Evolutionary conservation across 2,888 invertebrate genomes (phyloP).

Genomic region (Meiosimyza platycephala): DNA sequence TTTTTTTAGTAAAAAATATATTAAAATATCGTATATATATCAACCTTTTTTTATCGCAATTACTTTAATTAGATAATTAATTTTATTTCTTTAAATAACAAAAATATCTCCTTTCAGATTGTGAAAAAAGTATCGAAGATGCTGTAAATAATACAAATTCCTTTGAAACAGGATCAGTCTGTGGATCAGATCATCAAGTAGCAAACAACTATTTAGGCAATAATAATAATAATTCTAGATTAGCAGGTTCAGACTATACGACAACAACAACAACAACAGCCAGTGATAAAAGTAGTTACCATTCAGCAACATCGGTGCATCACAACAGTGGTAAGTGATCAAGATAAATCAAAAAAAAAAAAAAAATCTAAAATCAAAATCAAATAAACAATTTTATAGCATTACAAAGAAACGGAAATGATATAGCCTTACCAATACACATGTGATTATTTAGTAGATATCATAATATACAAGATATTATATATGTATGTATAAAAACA

Average conservation of each 20-base stretch:
- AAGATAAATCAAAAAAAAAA: neutral
- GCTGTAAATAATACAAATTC: slow-evolving; percentile 55
- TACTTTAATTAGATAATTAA: slow-evolving; percentile 35
- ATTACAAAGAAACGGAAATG: neutral
- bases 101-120: slow-evolving; percentile 51
- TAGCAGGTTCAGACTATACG: slow-evolving; percentile 42
- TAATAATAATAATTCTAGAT: slow-evolving; percentile 50
- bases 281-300: slow-evolving; percentile 63
- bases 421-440: no score
- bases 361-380: neutral
- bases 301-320: slow-evolving; percentile 56
- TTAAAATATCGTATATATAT: neutral
- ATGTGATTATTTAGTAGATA: no score
- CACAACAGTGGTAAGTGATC: slow-evolving; percentile 58
- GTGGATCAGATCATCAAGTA: slow-evolving; percentile 64
- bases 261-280: slow-evolving; percentile 47
- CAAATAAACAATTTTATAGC: neutral
- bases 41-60: slow-evolving; percentile 29
- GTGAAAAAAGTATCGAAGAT: slow-evolving; percentile 62
- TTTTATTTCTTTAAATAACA: neutral
- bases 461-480: no score
- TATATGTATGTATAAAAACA: no score
- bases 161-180: slow-evolving; percentile 59
- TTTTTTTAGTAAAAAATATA: no score
- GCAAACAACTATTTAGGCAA: slow-evolving; percentile 60